Evolutionary conservation across 2,797 vertebrate species (phyloP).

Genomic region (Bradypodion pumilum): DNA sequence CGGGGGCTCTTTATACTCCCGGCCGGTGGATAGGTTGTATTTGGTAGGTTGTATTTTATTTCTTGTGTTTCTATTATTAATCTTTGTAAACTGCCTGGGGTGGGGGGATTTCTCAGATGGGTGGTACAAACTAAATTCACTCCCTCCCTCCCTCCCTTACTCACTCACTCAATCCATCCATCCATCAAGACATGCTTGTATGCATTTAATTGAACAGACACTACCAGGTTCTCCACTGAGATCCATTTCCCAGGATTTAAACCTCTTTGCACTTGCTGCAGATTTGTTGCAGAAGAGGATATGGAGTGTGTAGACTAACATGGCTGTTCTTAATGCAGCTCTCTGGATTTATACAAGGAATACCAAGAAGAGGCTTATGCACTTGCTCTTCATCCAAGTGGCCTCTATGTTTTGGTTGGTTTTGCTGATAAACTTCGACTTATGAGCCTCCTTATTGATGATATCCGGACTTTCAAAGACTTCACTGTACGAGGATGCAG

Average conservation of each 20-base stretch:
- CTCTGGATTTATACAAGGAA: slow-evolving; percentile 87
- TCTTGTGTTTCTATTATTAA: no score
- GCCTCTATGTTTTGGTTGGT: slow-evolving; percentile 89
- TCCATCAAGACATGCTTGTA: no score
- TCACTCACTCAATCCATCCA: no score
- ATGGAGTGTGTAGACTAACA: background rate
- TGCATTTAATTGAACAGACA: slow-evolving; percentile 9
- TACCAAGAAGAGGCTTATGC: slow-evolving; percentile 88
- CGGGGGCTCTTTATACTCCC: no score
- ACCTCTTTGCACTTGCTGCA: slow-evolving; percentile 1
- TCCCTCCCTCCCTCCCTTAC: no score
- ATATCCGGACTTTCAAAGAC: slow-evolving; percentile 87
- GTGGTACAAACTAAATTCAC: no score
- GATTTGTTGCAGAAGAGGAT: background rate
- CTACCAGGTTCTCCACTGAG: slow-evolving; percentile 15
- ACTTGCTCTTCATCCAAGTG: slow-evolving; percentile 89
- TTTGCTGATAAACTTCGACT: slow-evolving; percentile 91
- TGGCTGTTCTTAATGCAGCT: slow-evolving; percentile 67
- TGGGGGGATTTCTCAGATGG: no score
- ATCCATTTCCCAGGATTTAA: slow-evolving; percentile 1
- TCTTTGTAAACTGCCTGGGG: no score
- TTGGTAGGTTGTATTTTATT: no score
- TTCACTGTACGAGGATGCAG: slow-evolving; percentile 87
- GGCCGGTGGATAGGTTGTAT: no score
- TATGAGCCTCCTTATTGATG: slow-evolving; percentile 90